Evolutionary conservation across 2,888 invertebrate species (phyloP).

Genomic region (Thysanoteuthis rhombus): DNA sequence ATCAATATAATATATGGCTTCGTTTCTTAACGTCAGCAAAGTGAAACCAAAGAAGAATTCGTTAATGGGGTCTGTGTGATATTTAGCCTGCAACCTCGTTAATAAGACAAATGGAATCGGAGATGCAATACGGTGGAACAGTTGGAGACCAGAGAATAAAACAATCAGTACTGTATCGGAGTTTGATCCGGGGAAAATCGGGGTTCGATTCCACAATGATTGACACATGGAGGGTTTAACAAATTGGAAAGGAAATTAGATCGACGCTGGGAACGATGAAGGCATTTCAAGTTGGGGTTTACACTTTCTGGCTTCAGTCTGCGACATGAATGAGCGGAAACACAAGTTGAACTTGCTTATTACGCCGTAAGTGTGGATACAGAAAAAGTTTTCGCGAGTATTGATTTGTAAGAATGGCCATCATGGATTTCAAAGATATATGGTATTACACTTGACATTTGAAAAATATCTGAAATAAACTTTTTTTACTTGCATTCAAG

Average conservation of each 20-base stretch:
- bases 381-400: neutral
- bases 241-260: neutral
- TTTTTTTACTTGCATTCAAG: no score
- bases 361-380: neutral
- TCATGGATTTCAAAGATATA: neutral
- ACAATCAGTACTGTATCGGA: neutral
- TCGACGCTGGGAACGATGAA: neutral
- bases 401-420: neutral
- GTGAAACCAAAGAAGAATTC: neutral
- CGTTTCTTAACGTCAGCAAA: neutral
- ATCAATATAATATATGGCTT: neutral
- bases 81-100: neutral
- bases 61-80: neutral
- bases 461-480: no score
- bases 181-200: neutral
- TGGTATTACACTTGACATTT: no score
- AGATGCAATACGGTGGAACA: neutral
- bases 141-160: neutral
- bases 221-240: neutral
- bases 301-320: neutral
- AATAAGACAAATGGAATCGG: neutral
- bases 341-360: neutral
- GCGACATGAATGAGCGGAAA: neutral
- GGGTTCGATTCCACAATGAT: neutral
- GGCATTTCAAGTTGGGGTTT: neutral